These are phyloP conservation scores for Pachymerium ferrugineum DNA, from an alignment of 2,888 invertebrate genomes.

Conservation along the genomic window DNA sequence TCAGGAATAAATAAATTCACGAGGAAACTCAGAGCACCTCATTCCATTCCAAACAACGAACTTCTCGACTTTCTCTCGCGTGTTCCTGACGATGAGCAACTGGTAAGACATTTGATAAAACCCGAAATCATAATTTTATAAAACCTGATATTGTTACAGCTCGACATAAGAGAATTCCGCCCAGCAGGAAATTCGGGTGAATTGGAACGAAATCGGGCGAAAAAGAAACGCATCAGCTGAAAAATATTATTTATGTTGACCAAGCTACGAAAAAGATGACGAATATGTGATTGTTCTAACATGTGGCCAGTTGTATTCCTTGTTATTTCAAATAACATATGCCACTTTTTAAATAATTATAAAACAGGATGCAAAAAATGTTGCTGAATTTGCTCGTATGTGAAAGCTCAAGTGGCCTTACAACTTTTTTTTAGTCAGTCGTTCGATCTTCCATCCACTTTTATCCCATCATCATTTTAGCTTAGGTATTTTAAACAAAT, in stretches of 20 bases:
- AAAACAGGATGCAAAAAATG: no score
- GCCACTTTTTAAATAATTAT: no score
- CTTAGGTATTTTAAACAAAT: neutral
- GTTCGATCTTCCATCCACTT: constrained; percentile 7
- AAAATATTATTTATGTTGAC: neutral
- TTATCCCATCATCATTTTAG: neutral
- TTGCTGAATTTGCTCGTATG: no score
- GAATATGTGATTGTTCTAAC: no score
- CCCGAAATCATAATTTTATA: no score
- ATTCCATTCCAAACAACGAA: constrained; percentile 96
- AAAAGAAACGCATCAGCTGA: constrained; percentile 20
- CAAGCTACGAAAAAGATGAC: no score
- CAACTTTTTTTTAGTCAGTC: neutral
- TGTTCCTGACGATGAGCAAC: constrained; percentile 87
- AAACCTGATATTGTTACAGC: neutral
- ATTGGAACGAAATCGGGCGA: constrained; percentile 1
- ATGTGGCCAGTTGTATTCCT: no score
- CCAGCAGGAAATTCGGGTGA: neutral
- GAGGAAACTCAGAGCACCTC: constrained; percentile 82
- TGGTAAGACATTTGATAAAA: constrained; percentile 63
- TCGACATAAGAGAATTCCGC: neutral
- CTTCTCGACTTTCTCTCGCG: constrained; percentile 87
- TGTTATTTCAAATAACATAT: no score
- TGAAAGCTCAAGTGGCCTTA: neutral
- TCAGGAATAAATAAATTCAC: constrained; percentile 81